Evolutionary conservation across 1,140 invertebrate species (phyloP).

Genomic region (Hyphantria cunea): DNA sequence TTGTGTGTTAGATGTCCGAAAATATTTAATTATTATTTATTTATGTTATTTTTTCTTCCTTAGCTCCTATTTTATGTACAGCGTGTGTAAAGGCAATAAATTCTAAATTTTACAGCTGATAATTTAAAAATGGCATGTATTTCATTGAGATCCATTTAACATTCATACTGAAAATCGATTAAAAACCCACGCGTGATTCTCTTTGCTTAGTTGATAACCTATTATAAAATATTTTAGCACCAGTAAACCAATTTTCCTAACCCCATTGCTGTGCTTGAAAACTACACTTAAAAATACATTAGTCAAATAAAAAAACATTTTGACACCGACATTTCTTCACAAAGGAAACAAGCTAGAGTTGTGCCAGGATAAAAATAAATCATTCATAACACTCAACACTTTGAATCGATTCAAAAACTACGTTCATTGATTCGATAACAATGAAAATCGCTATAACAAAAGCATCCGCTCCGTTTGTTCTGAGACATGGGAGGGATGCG

Average conservation of each 20-base stretch:
- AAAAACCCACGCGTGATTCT: too few species aligned
- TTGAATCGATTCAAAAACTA: conserved; percentile 71
- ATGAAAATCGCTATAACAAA: conserved; percentile 75
- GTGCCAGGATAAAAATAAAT: conserved; percentile 55
- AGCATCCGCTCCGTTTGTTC: conserved; percentile 33
- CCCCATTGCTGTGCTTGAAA: neutral
- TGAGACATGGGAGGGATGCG: conserved; percentile 37
- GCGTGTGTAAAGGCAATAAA: too few species aligned
- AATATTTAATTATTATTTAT: too few species aligned
- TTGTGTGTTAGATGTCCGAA: too few species aligned
- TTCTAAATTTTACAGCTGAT: too few species aligned
- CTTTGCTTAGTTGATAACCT: neutral
- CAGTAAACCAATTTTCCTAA: neutral
- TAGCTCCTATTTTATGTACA: too few species aligned
- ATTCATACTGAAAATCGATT: too few species aligned
- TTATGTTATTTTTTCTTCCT: too few species aligned
- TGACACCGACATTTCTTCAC: conserved; percentile 33
- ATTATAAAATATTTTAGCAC: neutral
- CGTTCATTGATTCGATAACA: conserved; percentile 73
- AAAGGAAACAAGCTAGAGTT: conserved; percentile 18
- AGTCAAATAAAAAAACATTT: conserved; percentile 42
- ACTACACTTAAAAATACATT: conserved; percentile 12
- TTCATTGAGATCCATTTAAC: too few species aligned
- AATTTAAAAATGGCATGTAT: too few species aligned
- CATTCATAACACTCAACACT: conserved; percentile 73